Conservation (phyloP, 2,113 vertebrate species). For the Salminus brasiliensis region DNA sequence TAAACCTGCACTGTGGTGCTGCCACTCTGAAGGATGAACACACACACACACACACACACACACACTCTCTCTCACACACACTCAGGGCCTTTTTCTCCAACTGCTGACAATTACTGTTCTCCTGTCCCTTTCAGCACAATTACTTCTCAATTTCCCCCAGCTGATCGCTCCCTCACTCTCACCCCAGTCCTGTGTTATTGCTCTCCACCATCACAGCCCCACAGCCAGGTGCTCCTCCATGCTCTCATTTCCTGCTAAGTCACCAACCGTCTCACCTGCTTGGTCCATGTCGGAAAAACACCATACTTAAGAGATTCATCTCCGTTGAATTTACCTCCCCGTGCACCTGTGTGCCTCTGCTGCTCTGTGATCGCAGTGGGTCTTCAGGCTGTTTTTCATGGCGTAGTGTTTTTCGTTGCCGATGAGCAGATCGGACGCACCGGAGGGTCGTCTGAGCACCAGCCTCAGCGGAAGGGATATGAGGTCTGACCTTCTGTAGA, state of each 20-base stretch:
- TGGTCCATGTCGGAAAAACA: background rate
- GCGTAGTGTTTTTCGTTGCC: background rate
- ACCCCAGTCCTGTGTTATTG: slow-evolving; percentile 1
- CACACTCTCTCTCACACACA: slow-evolving; percentile 1
- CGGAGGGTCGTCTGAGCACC: too few species aligned
- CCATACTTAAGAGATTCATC: background rate
- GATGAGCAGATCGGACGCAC: too few species aligned
- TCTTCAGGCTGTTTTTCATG: background rate
- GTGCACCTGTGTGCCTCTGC: too few species aligned
- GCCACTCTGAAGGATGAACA: background rate
- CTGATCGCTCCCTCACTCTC: background rate
- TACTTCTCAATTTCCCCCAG: slow-evolving; percentile 26
- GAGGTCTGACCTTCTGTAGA: too few species aligned
- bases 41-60: slow-evolving; percentile 14
- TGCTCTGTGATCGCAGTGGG: background rate
- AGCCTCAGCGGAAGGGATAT: too few species aligned
- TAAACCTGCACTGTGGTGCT: slow-evolving; percentile 22
- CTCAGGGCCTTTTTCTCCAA: slow-evolving; percentile 4
- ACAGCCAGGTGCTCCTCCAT: slow-evolving; percentile 7
- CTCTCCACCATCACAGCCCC: slow-evolving; percentile 12
- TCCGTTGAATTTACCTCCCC: slow-evolving; percentile 1
- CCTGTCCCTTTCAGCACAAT: slow-evolving; percentile 36
- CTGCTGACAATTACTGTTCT: slow-evolving; percentile 30
- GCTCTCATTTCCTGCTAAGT: slow-evolving; percentile 25
- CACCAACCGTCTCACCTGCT: slow-evolving; percentile 13